Conservation (phyloP, 2,113 vertebrate genomes). For the Apteryx owenii region DNA sequence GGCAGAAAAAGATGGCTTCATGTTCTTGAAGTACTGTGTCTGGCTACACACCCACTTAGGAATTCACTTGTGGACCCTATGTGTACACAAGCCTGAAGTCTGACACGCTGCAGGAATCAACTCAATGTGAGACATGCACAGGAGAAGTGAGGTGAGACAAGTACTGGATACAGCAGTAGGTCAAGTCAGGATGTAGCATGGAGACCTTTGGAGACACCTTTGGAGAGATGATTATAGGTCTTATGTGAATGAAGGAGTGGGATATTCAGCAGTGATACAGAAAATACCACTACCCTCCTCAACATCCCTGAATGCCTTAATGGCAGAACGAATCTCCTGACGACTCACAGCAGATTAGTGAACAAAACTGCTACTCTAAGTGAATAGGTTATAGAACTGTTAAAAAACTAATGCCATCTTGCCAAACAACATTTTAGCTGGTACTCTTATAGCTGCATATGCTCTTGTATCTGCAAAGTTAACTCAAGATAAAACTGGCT, state of each 20-base stretch:
- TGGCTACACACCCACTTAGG: background rate
- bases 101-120: background rate
- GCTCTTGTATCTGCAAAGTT: background rate
- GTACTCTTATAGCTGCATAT: background rate
- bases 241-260: background rate
- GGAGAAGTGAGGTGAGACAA: background rate
- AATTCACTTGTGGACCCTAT: background rate
- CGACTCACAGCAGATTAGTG: background rate
- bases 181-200: background rate
- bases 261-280: background rate
- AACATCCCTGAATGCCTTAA: background rate
- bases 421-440: background rate
- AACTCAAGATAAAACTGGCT: background rate
- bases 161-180: background rate
- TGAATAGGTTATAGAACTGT: background rate
- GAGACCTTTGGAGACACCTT: background rate
- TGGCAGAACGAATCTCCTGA: background rate
- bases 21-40: background rate
- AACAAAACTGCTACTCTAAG: background rate
- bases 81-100: background rate
- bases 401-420: background rate
- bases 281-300: background rate
- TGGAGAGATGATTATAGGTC: background rate
- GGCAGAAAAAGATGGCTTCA: background rate
- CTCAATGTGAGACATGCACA: background rate